Evolutionary conservation across 30 jellyfish, hydroid and myxozoan genomes (phyloP), one percentile per base, ranked within the genome.

Genomic region (Aurelia coerulea): DNA sequence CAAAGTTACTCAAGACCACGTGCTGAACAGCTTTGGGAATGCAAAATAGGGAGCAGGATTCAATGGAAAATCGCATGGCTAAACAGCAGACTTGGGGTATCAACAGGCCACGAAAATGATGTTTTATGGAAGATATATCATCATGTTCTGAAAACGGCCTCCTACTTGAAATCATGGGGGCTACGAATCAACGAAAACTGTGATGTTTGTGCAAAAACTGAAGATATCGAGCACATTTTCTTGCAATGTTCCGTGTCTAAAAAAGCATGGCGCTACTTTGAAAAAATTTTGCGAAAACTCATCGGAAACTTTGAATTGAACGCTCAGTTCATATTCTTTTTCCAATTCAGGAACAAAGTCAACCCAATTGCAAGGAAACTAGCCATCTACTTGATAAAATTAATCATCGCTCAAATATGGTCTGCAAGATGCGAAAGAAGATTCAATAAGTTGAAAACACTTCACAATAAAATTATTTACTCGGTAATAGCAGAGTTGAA

Each of bases 41-140:
- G 68, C 3, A 58, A 2, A 2, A 13, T 58, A 3, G 68, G 68
- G 5, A 3, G 29, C 29, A 58, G 18, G 9, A 35, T 67, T 4
- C 63, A 23, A 1, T 67, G 78, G 78, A 67, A 67, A 10, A 67
- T 23, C 0, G 53, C 53, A 10, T 67, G 78, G 78, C 41, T 23
- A 6, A 23, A 31, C 53, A 12, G 18, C 17, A 16, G 53, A 12
- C 3, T 35, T 14, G 53, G 53, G 13, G 63, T 35, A 12, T 67
- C 78, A 23, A 67, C 78, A 67, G 78, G 78, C 12, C 53, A 23
- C 32, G 70, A 67, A 35, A 67, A 67, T 35, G 78, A 67, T 29
- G 78, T 67, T 3, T 2, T 35, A 1, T 67, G 49, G 49, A 67
- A 67, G 11, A 67, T 67, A 2, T 31, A 23, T 11, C 78, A 67